Percentiles rank a stretch among this genome's conserved stretches.
Evolutionary conservation across 2,797 vertebrate genomes (phyloP).

Genomic region (Coracias cyanogaster): DNA sequence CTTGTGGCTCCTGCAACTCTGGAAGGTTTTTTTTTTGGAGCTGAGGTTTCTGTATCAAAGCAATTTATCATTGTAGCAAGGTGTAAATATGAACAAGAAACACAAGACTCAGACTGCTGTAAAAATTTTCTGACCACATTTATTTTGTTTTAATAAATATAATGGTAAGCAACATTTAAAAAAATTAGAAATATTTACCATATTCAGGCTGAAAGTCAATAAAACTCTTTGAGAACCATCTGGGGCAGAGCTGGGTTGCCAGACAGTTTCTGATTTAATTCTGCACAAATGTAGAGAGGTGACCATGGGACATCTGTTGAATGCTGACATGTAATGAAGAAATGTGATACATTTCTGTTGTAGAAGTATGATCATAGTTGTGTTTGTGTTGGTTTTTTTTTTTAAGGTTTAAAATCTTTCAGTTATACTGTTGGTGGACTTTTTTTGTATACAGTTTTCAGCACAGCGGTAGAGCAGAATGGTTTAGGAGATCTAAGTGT

Average conservation of each 20-base stretch:
- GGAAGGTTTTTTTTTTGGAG: neutral
- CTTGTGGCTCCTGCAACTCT: slow-evolving; percentile 13
- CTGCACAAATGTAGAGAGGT: neutral
- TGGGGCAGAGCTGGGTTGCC: neutral
- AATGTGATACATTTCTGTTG: neutral
- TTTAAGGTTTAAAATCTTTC: neutral
- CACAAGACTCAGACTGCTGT: neutral
- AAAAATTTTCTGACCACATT: neutral
- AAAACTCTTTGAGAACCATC: neutral
- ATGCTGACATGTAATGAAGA: neutral
- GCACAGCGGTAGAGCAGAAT: neutral
- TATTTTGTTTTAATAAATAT: neutral
- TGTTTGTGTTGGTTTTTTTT: neutral
- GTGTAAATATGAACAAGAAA: neutral
- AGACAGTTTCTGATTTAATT: neutral
- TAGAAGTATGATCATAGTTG: neutral
- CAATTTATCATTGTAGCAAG: neutral
- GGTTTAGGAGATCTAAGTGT: neutral
- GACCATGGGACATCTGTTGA: neutral
- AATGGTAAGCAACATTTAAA: neutral
- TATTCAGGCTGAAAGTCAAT: neutral
- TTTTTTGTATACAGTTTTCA: neutral
- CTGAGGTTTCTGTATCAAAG: neutral
- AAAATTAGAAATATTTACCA: neutral
- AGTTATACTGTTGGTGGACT: neutral